phyloP scores from a whole-genome alignment of 2,888 invertebrate species.

The Chymomyza amoena region DNA sequence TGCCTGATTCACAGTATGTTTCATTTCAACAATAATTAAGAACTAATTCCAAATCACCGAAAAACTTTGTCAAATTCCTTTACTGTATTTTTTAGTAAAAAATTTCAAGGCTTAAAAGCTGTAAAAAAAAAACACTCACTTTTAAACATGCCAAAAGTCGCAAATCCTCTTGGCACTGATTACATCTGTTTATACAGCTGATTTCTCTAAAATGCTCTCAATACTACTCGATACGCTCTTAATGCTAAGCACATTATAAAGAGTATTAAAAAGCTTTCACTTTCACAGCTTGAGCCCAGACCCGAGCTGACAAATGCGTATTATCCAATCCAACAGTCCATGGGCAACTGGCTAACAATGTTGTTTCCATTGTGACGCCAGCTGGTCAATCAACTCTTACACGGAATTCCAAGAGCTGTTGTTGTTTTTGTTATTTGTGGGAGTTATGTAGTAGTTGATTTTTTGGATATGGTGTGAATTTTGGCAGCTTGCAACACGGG shows the following conservation, averaged over 20 bases:
- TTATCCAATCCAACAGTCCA: not conserved
- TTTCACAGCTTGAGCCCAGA: constrained; percentile 27
- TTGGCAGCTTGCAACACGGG: constrained; percentile 31
- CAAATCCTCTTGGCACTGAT: no score
- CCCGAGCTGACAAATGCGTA: not conserved
- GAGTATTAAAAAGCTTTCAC: constrained; percentile 39
- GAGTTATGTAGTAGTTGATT: not conserved
- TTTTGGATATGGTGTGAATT: constrained; percentile 31
- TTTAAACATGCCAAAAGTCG: no score
- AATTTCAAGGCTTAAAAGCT: no score
- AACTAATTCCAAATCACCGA: no score
- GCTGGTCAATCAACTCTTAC: constrained; percentile 38
- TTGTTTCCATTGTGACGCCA: constrained; percentile 19
- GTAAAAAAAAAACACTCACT: no score
- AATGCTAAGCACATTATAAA: not conserved
- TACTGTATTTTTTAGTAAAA: no score
- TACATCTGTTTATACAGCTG: no score
- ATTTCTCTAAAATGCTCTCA: not conserved
- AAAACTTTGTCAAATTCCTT: no score
- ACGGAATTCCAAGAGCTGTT: not conserved
- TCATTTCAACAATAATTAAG: no score
- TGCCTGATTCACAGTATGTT: no score
- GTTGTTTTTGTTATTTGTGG: not conserved
- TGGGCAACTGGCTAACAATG: not conserved
- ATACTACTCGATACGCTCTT: not conserved